Percentiles rank a stretch among this genome's conserved stretches.
phyloP scores from a whole-genome alignment of 2,888 invertebrate species.

The Platypus cylindrus region DNA sequence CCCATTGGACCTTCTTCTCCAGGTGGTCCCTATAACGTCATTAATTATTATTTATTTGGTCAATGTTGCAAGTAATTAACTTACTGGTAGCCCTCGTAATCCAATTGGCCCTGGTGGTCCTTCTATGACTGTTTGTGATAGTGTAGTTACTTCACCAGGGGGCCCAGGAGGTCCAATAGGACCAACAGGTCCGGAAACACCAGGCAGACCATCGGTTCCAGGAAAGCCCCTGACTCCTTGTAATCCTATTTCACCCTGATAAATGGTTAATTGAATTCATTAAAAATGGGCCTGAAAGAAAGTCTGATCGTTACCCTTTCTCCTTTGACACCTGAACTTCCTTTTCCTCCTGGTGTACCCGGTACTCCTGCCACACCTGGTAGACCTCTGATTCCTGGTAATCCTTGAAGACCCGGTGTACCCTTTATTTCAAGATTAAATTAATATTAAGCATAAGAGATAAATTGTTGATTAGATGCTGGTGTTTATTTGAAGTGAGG shows the following conservation, averaged over 20 bases:
- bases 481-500: background rate
- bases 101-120: conserved; percentile 21
- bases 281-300: too few species aligned
- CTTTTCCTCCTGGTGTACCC: conserved; percentile 38
- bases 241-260: too few species aligned
- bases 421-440: conserved; percentile 25
- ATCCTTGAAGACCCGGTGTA: conserved; percentile 33
- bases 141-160: conserved; percentile 7
- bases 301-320: conserved; percentile 27
- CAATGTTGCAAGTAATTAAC: background rate
- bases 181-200: conserved; percentile 24
- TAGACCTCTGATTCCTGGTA: conserved; percentile 33
- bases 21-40: conserved; percentile 6
- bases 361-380: conserved; percentile 35
- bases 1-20: conserved; percentile 13
- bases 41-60: background rate
- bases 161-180: conserved; percentile 8
- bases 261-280: too few species aligned
- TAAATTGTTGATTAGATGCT: background rate
- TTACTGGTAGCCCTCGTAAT: conserved; percentile 31
- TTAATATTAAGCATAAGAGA: conserved; percentile 1
- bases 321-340: conserved; percentile 12
- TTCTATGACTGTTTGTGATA: conserved; percentile 5
- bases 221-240: conserved; percentile 1
- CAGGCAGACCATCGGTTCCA: conserved; percentile 18